Percentiles rank a stretch among this genome's conserved stretches.
Evolutionary conservation across 2,113 vertebrate genomes (phyloP).

Genomic region (Hystrix cristata): DNA sequence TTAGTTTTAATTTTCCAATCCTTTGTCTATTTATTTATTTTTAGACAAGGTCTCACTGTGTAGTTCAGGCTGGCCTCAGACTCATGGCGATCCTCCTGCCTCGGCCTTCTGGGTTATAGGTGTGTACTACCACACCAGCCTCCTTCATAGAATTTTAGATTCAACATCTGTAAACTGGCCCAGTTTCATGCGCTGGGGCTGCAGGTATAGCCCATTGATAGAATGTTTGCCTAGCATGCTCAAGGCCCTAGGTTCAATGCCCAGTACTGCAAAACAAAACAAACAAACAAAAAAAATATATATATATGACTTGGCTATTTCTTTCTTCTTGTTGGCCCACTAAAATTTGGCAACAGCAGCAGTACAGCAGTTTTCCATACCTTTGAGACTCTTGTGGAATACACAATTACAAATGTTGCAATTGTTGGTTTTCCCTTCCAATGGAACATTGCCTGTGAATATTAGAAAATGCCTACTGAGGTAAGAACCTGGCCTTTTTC

Average conservation of each 20-base stretch:
- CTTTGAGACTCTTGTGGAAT: slow-evolving; percentile 49
- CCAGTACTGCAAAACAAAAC: neutral
- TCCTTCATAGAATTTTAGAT: neutral
- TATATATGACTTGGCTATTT: neutral
- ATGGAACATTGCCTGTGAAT: neutral
- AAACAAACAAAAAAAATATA: too few species aligned
- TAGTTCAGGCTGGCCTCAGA: neutral
- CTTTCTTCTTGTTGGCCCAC: slow-evolving; percentile 24
- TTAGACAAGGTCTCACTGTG: neutral
- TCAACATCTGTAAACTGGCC: neutral
- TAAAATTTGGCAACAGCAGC: slow-evolving; percentile 30
- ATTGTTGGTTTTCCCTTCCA: slow-evolving; percentile 36
- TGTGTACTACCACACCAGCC: neutral
- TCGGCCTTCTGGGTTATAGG: neutral
- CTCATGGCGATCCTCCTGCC: neutral
- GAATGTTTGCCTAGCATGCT: neutral
- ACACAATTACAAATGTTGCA: neutral
- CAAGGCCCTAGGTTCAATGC: neutral
- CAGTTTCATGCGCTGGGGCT: neutral
- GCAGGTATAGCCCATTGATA: neutral
- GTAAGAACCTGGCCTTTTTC: slow-evolving; percentile 34
- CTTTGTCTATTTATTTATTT: neutral
- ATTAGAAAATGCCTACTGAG: slow-evolving; percentile 55
- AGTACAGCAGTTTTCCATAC: slow-evolving; percentile 37
- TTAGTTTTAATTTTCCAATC: slow-evolving; percentile 58